Percentiles rank a stretch among this genome's conserved stretches.
Evolutionary conservation across 2,888 invertebrate species (phyloP).

Genomic region (Gortyna flavago): DNA sequence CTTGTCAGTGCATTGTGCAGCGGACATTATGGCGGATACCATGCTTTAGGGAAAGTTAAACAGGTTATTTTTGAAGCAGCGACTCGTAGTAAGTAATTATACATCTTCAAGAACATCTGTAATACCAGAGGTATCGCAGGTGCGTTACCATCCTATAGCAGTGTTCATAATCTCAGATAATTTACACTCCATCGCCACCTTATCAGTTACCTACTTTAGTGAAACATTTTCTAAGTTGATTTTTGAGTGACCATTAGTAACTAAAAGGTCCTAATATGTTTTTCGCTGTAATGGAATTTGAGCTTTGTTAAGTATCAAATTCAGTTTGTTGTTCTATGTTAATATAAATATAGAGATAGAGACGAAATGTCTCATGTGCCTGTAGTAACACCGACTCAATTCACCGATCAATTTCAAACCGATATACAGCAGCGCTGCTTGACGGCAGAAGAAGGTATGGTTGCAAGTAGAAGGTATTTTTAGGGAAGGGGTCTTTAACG

Average conservation of each 20-base stretch:
- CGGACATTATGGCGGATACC: slow-evolving; percentile 64
- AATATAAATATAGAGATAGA: background rate
- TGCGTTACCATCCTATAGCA: background rate
- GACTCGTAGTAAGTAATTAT: background rate
- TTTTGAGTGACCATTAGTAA: background rate
- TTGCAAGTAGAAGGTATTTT: background rate
- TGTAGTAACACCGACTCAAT: background rate
- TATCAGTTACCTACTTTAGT: background rate
- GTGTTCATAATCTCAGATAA: background rate
- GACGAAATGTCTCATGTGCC: too few relatives aligned
- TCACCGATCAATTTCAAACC: background rate
- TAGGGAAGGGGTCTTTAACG: background rate
- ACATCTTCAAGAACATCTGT: background rate
- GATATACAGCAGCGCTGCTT: background rate
- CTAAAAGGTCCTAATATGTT: background rate
- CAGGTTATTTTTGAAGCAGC: slow-evolving; percentile 10
- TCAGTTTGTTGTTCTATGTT: background rate
- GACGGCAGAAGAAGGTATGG: background rate
- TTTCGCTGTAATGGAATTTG: background rate
- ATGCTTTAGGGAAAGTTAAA: slow-evolving; percentile 30
- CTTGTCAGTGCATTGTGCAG: slow-evolving; percentile 70
- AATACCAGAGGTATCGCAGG: background rate
- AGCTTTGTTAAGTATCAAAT: background rate
- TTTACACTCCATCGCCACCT: background rate
- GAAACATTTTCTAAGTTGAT: background rate